A percentile compares a stretch with the other conserved stretches of the same genome.
Evolutionary conservation across 2,797 vertebrate genomes (phyloP).

Genomic region (Eospalax fontanierii): DNA sequence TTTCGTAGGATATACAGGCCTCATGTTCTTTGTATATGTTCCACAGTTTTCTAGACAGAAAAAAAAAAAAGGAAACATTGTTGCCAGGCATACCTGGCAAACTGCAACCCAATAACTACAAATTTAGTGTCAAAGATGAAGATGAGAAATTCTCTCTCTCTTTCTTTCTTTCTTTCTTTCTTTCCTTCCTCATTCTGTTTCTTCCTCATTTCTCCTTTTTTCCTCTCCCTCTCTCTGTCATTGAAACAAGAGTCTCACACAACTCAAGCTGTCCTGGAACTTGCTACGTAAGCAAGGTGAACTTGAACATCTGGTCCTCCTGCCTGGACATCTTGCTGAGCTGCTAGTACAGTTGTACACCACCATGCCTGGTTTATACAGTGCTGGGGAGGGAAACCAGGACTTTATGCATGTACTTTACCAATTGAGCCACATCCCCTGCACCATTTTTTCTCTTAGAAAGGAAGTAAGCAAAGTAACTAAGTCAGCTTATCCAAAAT

Average conservation of each 20-base stretch:
- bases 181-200: background rate
- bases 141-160: background rate
- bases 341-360: background rate
- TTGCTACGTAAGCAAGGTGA: background rate
- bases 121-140: conserved; percentile 3
- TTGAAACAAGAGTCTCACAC: too few relatives aligned
- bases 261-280: background rate
- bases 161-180: background rate
- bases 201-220: background rate
- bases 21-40: conserved; percentile 92
- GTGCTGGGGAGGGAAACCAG: background rate
- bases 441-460: background rate
- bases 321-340: accelerated
- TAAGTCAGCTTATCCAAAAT: conserved; percentile 23
- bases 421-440: background rate
- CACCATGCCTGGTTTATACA: background rate
- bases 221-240: too few relatives aligned
- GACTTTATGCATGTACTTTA: background rate
- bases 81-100: conserved; percentile 53
- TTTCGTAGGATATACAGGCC: conserved; percentile 97
- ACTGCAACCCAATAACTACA: background rate
- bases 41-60: conserved; percentile 92
- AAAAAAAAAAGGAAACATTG: conserved; percentile 65
- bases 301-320: background rate
- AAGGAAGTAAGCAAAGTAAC: conserved; percentile 51